Percentiles rank a stretch among this genome's conserved stretches.
These are phyloP conservation scores for Sebastes taczanowskii DNA, from an alignment of 2,797 vertebrate genomes.

Conservation along the genomic window DNA sequence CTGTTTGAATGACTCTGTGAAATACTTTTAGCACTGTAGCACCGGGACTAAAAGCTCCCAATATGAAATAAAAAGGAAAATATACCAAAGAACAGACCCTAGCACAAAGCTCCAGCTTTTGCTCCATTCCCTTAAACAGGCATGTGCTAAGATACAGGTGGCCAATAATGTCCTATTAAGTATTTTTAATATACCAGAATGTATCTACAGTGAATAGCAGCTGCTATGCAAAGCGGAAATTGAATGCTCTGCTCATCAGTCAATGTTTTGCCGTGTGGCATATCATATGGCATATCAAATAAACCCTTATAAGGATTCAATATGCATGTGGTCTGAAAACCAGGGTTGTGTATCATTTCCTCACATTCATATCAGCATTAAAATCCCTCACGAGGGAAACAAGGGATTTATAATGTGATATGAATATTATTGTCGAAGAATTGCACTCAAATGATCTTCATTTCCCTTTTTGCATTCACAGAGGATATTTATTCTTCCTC, in stretches of 20 bases:
- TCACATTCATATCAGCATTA: constrained; percentile 49
- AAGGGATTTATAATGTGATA: constrained; percentile 53
- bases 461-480: constrained; percentile 36
- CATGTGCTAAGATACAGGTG: constrained; percentile 59
- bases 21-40: not conserved
- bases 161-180: constrained; percentile 76
- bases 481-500: constrained; percentile 39
- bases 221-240: constrained; percentile 72
- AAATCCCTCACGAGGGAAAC: constrained; percentile 51
- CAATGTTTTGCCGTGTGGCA: constrained; percentile 70
- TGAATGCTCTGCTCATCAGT: constrained; percentile 72
- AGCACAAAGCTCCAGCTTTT: constrained; percentile 2
- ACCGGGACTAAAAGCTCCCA: not conserved
- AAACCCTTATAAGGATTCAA: constrained; percentile 61
- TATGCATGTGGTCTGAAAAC: constrained; percentile 48
- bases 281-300: constrained; percentile 78
- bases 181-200: constrained; percentile 71
- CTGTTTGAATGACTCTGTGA: not conserved
- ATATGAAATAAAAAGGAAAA: not conserved
- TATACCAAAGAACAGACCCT: not conserved
- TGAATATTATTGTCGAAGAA: constrained; percentile 51
- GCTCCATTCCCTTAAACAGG: constrained; percentile 26
- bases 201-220: constrained; percentile 72
- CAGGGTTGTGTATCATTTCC: constrained; percentile 64
- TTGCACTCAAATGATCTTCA: constrained; percentile 38